These are phyloP conservation scores for Drosophila takahashii DNA, from an alignment of 1,140 invertebrate species.

Conservation along the genomic window DNA sequence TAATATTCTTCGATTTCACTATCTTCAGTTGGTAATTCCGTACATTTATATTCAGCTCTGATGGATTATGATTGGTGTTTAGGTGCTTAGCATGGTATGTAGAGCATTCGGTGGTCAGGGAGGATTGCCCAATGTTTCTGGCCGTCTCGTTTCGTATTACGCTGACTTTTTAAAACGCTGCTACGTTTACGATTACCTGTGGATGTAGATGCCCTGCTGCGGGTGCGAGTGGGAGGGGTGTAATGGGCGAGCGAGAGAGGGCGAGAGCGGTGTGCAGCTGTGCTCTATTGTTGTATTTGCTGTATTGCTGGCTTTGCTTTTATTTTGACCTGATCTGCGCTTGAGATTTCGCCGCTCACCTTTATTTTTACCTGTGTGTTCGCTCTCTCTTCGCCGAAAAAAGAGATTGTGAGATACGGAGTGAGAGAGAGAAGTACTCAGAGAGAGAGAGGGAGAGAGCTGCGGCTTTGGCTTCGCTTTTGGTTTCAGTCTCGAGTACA, in stretches of 20 bases:
- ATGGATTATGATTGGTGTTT: neutral
- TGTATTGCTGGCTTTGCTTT: slow-evolving; percentile 51
- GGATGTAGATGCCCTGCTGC: slow-evolving; percentile 6
- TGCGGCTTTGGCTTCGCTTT: slow-evolving; percentile 41
- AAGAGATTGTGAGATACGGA: slow-evolving; percentile 1
- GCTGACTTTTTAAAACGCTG: slow-evolving; percentile 57
- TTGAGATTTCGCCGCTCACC: slow-evolving; percentile 66
- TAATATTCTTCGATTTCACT: neutral
- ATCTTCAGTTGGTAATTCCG: neutral
- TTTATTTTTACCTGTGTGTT: slow-evolving; percentile 68
- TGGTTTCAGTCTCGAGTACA: slow-evolving; percentile 73
- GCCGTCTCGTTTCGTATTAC: slow-evolving; percentile 45
- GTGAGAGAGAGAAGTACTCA: neutral
- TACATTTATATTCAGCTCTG: neutral
- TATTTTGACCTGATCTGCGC: slow-evolving; percentile 69
- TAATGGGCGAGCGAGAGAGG: slow-evolving; percentile 1
- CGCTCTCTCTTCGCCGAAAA: slow-evolving; percentile 5
- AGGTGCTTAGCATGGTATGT: neutral
- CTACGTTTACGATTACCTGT: slow-evolving; percentile 49
- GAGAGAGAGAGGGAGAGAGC: neutral
- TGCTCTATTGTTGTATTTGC: slow-evolving; percentile 10
- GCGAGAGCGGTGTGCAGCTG: slow-evolving; percentile 64
- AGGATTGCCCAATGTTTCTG: slow-evolving; percentile 16
- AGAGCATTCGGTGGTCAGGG: slow-evolving; percentile 36
- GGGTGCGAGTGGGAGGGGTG: slow-evolving; percentile 1